Percentiles rank a stretch among this genome's conserved stretches.
Evolutionary conservation across 2,113 vertebrate genomes (phyloP).

Genomic region (Leptocoma aspasia): DNA sequence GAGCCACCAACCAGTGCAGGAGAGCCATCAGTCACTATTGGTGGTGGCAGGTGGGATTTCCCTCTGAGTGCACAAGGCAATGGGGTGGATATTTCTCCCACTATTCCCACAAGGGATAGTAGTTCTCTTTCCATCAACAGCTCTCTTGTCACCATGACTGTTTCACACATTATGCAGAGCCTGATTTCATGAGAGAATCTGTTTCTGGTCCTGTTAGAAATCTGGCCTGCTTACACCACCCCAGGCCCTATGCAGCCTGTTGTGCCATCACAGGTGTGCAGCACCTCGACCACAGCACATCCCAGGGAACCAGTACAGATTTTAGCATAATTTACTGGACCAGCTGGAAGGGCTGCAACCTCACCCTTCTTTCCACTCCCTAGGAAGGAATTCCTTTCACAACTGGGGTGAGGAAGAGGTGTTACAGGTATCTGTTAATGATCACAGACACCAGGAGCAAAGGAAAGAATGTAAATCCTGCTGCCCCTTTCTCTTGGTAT

Average conservation of each 20-base stretch:
- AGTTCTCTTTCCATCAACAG: not conserved
- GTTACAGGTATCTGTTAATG: not conserved
- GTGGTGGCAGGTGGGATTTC: slow-evolving; percentile 13
- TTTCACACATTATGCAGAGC: not conserved
- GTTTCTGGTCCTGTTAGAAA: not conserved
- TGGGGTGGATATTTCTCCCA: not conserved
- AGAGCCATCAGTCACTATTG: not conserved
- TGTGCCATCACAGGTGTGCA: not conserved
- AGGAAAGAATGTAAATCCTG: not conserved
- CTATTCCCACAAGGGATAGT: not conserved
- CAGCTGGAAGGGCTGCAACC: not conserved
- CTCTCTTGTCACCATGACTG: not conserved
- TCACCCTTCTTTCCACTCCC: not conserved
- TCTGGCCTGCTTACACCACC: not conserved
- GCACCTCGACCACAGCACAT: not conserved
- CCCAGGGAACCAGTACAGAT: not conserved
- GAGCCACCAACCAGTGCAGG: not conserved
- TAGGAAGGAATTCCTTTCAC: not conserved
- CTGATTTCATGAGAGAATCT: not conserved
- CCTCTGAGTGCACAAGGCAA: not conserved
- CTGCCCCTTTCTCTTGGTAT: not conserved
- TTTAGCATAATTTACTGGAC: not conserved
- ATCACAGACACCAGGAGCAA: not conserved
- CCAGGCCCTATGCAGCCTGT: not conserved
- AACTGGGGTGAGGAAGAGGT: not conserved